phyloP scores from a whole-genome alignment of 2,888 invertebrate species.

The Stenchaetothrips biformis region DNA sequence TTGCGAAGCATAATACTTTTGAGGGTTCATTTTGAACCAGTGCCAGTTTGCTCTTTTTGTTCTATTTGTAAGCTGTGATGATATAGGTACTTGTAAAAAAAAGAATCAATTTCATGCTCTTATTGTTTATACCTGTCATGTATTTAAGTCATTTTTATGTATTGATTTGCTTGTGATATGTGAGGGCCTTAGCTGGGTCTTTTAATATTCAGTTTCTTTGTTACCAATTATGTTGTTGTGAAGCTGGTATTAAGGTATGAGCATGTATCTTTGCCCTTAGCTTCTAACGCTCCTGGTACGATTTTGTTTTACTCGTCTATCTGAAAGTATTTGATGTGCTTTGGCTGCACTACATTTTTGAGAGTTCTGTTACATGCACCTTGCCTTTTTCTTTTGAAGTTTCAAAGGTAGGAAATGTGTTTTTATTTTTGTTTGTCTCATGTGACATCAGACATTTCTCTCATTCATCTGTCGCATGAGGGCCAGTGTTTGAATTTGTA shows the following conservation, averaged over 20 bases:
- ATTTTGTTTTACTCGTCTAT: neutral
- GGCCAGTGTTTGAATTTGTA: neutral
- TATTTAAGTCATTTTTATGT: conserved; percentile 14
- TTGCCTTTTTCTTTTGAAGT: neutral
- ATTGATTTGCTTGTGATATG: conserved; percentile 13
- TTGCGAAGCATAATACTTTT: neutral
- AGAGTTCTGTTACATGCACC: neutral
- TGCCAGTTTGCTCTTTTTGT: neutral
- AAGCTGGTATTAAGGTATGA: neutral
- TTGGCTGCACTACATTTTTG: neutral
- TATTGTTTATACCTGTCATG: conserved; percentile 9
- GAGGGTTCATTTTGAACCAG: neutral
- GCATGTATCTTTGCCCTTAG: conserved; percentile 12
- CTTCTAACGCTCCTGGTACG: neutral
- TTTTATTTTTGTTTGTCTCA: neutral
- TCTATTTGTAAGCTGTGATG: conserved; percentile 1
- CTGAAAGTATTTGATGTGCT: conserved; percentile 4
- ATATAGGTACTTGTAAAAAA: conserved; percentile 3
- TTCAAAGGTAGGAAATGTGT: neutral
- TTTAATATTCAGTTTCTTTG: neutral
- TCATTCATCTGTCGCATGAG: neutral
- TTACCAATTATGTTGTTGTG: conserved; percentile 18
- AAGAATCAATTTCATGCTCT: neutral
- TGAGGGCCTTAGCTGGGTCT: neutral
- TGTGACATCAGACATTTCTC: neutral